Conservation (phyloP, 2,113 vertebrate genomes). For the Stegastes partitus region DNA sequence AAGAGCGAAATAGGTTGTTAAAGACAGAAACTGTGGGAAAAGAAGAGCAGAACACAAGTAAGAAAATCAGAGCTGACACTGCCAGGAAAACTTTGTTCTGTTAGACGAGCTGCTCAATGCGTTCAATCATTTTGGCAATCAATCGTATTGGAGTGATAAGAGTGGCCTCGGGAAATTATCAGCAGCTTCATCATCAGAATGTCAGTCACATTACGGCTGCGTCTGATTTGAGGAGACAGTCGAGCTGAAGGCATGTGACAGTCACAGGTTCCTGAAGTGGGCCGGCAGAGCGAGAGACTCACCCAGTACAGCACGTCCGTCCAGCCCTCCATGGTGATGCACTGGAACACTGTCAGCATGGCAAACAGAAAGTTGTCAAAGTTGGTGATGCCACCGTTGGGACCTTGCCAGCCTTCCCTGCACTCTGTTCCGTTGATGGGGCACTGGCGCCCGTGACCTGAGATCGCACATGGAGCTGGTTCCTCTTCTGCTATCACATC, state of each 20-base stretch:
- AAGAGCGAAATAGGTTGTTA: constrained; percentile 37
- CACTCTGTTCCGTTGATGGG: constrained; percentile 93
- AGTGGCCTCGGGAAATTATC: constrained; percentile 60
- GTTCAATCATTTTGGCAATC: constrained; percentile 64
- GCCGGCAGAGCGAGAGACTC: constrained; percentile 56
- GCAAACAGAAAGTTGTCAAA: constrained; percentile 99
- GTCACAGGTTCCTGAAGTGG: constrained; percentile 39
- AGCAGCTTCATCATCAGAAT: constrained; percentile 60
- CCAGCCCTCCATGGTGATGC: constrained; percentile 99
- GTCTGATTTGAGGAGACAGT: constrained; percentile 52
- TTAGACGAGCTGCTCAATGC: constrained; percentile 34
- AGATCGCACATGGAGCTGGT: constrained; percentile 96
- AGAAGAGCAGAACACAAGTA: constrained; percentile 34
- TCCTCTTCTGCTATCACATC: constrained; percentile 93
- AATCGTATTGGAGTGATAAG: constrained; percentile 57
- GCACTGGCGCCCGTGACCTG: constrained; percentile 96
- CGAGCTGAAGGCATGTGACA: constrained; percentile 38
- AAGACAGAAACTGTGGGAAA: constrained; percentile 37
- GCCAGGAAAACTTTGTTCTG: constrained; percentile 23
- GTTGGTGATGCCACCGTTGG: constrained; percentile 98
- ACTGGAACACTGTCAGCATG: constrained; percentile 99
- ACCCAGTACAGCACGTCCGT: constrained; percentile 99
- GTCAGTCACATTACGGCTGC: constrained; percentile 58
- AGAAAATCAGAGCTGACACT: constrained; percentile 8
- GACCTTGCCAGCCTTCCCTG: constrained; percentile 96